Conservation (phyloP, 1,140 invertebrate species). For the Euborellia annulipes region DNA sequence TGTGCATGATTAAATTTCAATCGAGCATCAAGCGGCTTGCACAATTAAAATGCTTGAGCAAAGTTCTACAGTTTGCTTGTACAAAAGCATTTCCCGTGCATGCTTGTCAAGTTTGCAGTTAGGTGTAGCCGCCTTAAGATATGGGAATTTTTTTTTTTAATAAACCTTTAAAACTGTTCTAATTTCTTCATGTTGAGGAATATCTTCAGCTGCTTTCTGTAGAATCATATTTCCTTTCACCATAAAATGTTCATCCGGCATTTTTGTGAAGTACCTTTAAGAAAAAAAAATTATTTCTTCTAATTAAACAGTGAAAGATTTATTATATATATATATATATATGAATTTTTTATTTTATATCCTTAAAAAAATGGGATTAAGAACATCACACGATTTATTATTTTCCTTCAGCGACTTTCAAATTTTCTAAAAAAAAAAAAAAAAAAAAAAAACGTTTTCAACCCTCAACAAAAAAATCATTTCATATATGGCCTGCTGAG, state of each 20-base stretch:
- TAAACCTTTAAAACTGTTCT: constrained; percentile 68
- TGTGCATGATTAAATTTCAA: background rate
- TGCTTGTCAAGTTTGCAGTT: constrained; percentile 2
- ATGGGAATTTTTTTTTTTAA: background rate
- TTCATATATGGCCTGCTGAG: no score
- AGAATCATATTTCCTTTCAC: constrained; percentile 74
- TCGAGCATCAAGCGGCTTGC: background rate
- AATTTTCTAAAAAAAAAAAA: no score
- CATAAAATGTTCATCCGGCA: constrained; percentile 87
- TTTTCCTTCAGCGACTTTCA: no score
- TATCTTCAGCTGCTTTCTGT: constrained; percentile 54
- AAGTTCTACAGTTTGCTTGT: background rate
- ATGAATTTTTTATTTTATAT: no score
- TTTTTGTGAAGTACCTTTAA: constrained; percentile 76
- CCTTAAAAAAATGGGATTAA: no score
- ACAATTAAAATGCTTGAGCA: background rate
- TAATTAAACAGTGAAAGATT: no score
- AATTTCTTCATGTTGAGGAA: constrained; percentile 64
- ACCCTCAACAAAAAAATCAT: no score
- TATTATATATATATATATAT: no score
- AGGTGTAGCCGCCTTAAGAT: no score
- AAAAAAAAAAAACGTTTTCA: no score
- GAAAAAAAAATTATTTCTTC: no score
- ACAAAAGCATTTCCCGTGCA: background rate
- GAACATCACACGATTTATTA: no score